Evolutionary conservation across 1,140 invertebrate species (phyloP).

Genomic region (Papilio dardanus): DNA sequence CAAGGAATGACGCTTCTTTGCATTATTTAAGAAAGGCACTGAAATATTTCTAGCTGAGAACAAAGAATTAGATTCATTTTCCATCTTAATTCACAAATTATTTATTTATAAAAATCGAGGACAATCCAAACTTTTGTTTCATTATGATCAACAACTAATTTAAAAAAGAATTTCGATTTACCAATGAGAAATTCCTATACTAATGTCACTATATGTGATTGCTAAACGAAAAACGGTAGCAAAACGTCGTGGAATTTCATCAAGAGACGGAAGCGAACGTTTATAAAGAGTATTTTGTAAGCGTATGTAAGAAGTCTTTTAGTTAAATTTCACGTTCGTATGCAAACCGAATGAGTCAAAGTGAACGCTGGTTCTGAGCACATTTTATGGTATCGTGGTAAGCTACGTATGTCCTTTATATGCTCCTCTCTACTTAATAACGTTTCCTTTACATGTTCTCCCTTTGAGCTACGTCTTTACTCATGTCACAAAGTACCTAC

Average conservation of each 20-base stretch:
- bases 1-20: neutral
- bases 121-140: no score
- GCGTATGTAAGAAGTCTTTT: constrained; percentile 39
- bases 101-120: no score
- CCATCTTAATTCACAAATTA: no score
- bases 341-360: constrained; percentile 50
- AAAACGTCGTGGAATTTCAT: constrained; percentile 6
- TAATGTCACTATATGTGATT: neutral
- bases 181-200: neutral
- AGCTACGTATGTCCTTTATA: constrained; percentile 36
- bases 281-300: constrained; percentile 30
- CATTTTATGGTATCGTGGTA: constrained; percentile 41
- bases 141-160: neutral
- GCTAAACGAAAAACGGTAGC: neutral
- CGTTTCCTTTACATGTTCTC: constrained; percentile 35
- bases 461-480: constrained; percentile 53
- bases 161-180: neutral
- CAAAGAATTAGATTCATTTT: no score
- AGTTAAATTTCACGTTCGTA: constrained; percentile 46
- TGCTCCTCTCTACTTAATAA: constrained; percentile 38
- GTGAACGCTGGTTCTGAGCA: constrained; percentile 37
- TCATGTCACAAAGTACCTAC: constrained; percentile 43
- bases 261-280: constrained; percentile 22
- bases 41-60: no score
- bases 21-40: no score